These are phyloP conservation scores for Globia sparganii DNA, from an alignment of 2,888 invertebrate genomes.

Conservation along the genomic window DNA sequence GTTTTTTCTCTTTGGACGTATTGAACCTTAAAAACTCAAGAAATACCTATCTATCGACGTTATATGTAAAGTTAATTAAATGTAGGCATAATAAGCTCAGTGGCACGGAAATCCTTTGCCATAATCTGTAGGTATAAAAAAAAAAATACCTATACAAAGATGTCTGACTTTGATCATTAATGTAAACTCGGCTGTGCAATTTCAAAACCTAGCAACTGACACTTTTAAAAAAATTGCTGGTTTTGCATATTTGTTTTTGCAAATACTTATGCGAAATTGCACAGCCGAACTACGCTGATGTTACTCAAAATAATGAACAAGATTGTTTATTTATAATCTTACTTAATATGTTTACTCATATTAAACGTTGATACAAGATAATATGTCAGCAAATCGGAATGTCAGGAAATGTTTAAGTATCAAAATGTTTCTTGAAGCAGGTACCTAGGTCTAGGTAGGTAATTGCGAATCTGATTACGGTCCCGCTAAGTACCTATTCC, in stretches of 20 bases:
- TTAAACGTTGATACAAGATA: neutral
- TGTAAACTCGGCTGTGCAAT: too few species aligned
- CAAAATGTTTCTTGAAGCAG: neutral
- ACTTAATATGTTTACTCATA: neutral
- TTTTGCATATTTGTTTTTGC: too few species aligned
- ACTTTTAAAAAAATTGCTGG: too few species aligned
- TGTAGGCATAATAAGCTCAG: constrained; percentile 25
- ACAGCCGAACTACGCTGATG: too few species aligned
- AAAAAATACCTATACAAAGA: constrained; percentile 12
- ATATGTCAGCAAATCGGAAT: neutral
- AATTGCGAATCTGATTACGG: constrained; percentile 4
- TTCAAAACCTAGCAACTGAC: too few species aligned
- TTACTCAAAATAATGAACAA: neutral
- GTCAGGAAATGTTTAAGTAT: constrained; percentile 4
- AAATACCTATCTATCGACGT: constrained; percentile 39
- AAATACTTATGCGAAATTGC: too few species aligned
- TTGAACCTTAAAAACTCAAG: constrained; percentile 11
- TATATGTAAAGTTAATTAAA: constrained; percentile 48
- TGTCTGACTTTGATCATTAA: neutral
- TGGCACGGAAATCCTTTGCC: constrained; percentile 47
- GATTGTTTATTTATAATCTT: neutral
- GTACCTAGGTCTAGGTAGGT: too few species aligned
- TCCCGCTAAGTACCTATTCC: too few species aligned
- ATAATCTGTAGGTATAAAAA: neutral
- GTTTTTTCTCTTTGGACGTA: neutral